Evolutionary conservation across 2,888 invertebrate genomes (phyloP).

Genomic region (Parthenolecanium corni): DNA sequence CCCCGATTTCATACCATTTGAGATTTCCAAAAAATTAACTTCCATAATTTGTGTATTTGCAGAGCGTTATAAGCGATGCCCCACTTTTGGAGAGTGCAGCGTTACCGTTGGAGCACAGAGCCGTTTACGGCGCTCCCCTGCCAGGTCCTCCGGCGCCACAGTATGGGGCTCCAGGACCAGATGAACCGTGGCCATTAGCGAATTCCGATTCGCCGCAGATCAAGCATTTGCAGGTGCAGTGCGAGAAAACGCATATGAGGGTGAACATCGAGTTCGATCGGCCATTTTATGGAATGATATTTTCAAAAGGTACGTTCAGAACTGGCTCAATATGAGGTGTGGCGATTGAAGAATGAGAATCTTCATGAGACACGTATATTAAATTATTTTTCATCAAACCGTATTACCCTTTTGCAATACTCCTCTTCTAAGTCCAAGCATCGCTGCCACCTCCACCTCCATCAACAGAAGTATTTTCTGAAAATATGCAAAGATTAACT

Average conservation of each 20-base stretch:
- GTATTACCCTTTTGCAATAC: too few species aligned
- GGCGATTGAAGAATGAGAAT: neutral
- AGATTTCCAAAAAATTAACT: neutral
- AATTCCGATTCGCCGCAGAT: slow-evolving; percentile 86
- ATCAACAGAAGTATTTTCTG: too few species aligned
- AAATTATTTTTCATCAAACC: too few species aligned
- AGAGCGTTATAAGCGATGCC: slow-evolving; percentile 30
- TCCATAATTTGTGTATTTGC: neutral
- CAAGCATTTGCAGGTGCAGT: slow-evolving; percentile 85
- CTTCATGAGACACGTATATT: too few species aligned
- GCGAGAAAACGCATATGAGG: slow-evolving; percentile 90
- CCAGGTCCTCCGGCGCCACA: slow-evolving; percentile 30
- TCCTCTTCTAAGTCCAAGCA: too few species aligned
- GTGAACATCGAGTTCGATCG: slow-evolving; percentile 91
- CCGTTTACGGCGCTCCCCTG: slow-evolving; percentile 35
- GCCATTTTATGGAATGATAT: slow-evolving; percentile 91
- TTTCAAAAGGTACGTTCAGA: slow-evolving; percentile 57
- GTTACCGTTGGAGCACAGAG: slow-evolving; percentile 36
- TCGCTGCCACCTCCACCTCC: too few species aligned
- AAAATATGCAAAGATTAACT: too few species aligned
- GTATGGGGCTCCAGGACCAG: slow-evolving; percentile 49
- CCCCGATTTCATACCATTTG: too few species aligned
- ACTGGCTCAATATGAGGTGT: too few species aligned
- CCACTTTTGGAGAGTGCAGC: slow-evolving; percentile 32
- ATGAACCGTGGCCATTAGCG: slow-evolving; percentile 76